Conservation (phyloP, 2,888 invertebrate genomes). For the Ommatoiulus sabulosus region DNA sequence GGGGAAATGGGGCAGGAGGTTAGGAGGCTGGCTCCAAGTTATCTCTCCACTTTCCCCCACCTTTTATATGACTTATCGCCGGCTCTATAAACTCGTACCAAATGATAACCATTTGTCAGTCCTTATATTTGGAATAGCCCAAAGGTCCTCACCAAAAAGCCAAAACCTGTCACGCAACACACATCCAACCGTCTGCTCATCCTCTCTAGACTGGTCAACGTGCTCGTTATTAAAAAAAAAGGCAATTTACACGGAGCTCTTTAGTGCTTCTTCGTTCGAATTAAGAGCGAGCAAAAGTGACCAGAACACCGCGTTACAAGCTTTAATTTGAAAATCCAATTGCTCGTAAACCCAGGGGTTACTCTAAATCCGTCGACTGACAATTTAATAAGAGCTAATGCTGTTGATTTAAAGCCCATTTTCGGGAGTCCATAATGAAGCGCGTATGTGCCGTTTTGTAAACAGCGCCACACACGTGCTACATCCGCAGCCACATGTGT, state of each 20-base stretch:
- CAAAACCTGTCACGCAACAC: neutral
- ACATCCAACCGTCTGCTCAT: neutral
- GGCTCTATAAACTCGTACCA: neutral
- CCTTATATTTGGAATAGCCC: neutral
- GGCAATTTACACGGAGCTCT: neutral
- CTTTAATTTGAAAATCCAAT: conserved; percentile 26
- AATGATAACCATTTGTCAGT: neutral
- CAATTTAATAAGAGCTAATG: conserved; percentile 17
- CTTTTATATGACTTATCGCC: neutral
- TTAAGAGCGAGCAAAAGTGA: neutral
- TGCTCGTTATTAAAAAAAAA: neutral
- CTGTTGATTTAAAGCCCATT: conserved; percentile 34
- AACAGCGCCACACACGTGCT: conserved; percentile 20
- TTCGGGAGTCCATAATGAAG: neutral
- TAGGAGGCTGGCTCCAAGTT: neutral
- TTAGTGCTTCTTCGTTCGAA: neutral
- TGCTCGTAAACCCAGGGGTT: neutral
- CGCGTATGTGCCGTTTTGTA: conserved; percentile 20
- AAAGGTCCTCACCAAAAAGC: neutral
- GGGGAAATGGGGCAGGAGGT: neutral
- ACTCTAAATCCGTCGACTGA: neutral
- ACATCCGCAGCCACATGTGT: neutral
- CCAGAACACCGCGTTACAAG: neutral
- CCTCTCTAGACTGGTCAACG: neutral
- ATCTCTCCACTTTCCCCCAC: neutral